These are phyloP conservation scores for Limnephilus auricula DNA, from an alignment of 2,888 invertebrate species.

Conservation along the genomic window DNA sequence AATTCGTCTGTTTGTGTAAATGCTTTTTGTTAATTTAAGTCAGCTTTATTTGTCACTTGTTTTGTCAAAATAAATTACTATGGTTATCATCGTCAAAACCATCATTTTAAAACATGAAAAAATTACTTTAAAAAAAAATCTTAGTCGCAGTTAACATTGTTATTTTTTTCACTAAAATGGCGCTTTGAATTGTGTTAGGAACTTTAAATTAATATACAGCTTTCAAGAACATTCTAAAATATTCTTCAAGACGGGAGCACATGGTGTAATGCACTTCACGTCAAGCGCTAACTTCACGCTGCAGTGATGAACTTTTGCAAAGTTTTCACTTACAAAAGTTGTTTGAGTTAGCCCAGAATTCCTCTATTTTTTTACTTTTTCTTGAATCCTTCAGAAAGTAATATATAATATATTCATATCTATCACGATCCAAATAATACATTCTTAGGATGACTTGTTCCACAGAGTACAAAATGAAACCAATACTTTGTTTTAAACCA, in stretches of 20 bases:
- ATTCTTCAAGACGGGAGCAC: neutral
- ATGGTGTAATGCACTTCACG: neutral
- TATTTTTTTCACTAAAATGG: neutral
- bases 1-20: too few species aligned
- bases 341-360: neutral
- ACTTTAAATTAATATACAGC: neutral
- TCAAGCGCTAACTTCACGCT: neutral
- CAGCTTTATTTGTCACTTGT: too few species aligned
- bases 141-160: neutral
- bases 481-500: too few species aligned
- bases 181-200: neutral
- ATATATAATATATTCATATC: neutral
- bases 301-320: constrained; percentile 2
- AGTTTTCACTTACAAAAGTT: neutral
- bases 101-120: neutral
- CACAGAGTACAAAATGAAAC: too few species aligned
- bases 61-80: too few species aligned
- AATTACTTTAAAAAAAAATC: neutral
- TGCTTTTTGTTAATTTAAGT: too few species aligned
- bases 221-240: neutral
- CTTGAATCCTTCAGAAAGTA: neutral
- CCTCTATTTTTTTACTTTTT: neutral
- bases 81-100: too few species aligned
- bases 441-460: neutral
- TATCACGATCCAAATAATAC: neutral